These are phyloP conservation scores for Melangyna quadrimaculata DNA, from an alignment of 2,888 invertebrate genomes.

Conservation along the genomic window DNA sequence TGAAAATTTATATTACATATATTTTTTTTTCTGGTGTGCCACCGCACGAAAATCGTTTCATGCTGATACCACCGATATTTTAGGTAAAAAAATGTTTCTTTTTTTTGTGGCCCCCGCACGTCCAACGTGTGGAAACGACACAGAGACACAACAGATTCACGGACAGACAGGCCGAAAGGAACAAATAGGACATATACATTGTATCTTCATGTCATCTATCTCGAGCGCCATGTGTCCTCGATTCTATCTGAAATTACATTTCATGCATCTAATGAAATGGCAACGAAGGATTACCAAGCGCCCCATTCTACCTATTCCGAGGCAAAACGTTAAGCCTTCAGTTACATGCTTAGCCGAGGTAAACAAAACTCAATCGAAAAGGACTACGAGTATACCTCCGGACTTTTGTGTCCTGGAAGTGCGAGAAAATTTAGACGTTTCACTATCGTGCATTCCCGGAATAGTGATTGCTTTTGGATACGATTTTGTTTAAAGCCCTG, in stretches of 20 bases:
- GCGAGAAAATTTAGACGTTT: conserved; percentile 36
- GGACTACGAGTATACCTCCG: neutral
- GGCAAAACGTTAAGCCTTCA: conserved; percentile 33
- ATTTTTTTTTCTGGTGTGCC: neutral
- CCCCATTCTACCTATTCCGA: neutral
- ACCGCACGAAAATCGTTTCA: neutral
- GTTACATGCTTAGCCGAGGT: conserved; percentile 13
- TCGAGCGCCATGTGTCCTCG: conserved; percentile 48
- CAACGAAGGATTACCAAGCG: conserved; percentile 58
- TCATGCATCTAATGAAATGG: conserved; percentile 69
- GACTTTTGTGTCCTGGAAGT: neutral
- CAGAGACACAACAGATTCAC: neutral
- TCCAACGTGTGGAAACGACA: neutral
- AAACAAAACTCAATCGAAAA: conserved; percentile 15
- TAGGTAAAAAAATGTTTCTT: neutral
- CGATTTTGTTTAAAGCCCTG: conserved; percentile 22
- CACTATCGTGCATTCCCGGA: conserved; percentile 15
- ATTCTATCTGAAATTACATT: conserved; percentile 69
- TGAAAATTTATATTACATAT: conserved; percentile 25
- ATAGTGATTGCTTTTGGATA: conserved; percentile 46
- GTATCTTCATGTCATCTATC: conserved; percentile 23
- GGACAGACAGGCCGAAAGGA: neutral
- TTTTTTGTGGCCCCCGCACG: neutral
- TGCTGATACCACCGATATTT: conserved; percentile 31
- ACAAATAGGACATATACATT: neutral